Percentiles rank a stretch among this genome's conserved stretches.
Evolutionary conservation across 2,113 vertebrate species (phyloP).

Genomic region (Dasyprocta punctata): DNA sequence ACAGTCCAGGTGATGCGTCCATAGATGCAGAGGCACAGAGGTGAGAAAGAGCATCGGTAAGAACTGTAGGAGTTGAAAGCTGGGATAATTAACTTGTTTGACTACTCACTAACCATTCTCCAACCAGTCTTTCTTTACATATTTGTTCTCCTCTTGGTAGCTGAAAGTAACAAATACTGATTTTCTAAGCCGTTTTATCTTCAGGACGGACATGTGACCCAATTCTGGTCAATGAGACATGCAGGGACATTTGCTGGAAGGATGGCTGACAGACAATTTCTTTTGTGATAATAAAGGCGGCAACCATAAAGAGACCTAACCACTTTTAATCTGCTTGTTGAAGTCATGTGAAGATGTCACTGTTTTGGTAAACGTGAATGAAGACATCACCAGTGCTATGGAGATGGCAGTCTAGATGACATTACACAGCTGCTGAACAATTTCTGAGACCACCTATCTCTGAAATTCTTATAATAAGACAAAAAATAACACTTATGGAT

Average conservation of each 20-base stretch:
- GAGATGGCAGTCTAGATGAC: too few species aligned
- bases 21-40: background rate
- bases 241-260: background rate
- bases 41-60: background rate
- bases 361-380: background rate
- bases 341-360: background rate
- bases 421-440: background rate
- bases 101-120: background rate
- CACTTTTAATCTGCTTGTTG: background rate
- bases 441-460: background rate
- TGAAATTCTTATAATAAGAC: background rate
- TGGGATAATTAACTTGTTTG: background rate
- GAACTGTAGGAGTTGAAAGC: background rate
- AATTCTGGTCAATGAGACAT: background rate
- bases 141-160: background rate
- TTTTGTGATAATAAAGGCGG: background rate
- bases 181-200: background rate
- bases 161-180: background rate
- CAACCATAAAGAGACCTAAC: background rate
- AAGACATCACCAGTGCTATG: background rate
- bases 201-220: background rate
- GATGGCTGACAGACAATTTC: background rate
- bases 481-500: background rate
- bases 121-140: background rate
- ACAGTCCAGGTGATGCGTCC: background rate